Percentiles rank a stretch among this genome's conserved stretches.
Evolutionary conservation across 2,888 invertebrate genomes (phyloP).

Genomic region (Brenthis ino): DNA sequence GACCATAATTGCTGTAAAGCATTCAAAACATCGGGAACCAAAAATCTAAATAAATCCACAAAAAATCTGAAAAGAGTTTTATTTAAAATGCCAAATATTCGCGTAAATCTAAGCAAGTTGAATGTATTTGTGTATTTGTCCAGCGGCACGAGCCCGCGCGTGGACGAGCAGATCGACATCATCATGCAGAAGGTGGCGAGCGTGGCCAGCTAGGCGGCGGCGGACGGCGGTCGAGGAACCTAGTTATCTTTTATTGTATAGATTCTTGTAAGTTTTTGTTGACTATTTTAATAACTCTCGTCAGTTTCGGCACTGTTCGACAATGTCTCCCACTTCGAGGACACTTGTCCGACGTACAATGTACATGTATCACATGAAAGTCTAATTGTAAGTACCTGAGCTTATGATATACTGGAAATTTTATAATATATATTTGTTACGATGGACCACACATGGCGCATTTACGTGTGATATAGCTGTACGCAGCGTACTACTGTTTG

Average conservation of each 20-base stretch:
- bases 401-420: conserved; percentile 23
- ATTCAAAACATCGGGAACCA: too few species aligned
- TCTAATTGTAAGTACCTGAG: conserved; percentile 35
- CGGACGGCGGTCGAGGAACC: background rate
- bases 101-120: too few species aligned
- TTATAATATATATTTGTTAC: conserved; percentile 18
- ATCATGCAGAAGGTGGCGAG: conserved; percentile 83
- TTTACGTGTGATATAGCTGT: conserved; percentile 32
- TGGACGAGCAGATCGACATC: conserved; percentile 90
- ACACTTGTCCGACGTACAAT: background rate
- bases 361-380: conserved; percentile 6
- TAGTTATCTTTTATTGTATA: conserved; percentile 1
- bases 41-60: too few species aligned
- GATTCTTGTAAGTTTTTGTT: background rate
- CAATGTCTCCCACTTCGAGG: background rate
- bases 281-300: background rate
- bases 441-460: conserved; percentile 21
- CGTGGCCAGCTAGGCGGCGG: conserved; percentile 39
- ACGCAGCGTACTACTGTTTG: conserved; percentile 6
- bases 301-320: background rate
- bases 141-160: conserved; percentile 88
- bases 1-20: too few species aligned
- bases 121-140: background rate
- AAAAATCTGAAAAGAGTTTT: too few species aligned
- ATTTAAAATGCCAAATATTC: too few species aligned